Conservation (phyloP, 2,888 invertebrate species). For the Rhyacophila evoluta region DNA sequence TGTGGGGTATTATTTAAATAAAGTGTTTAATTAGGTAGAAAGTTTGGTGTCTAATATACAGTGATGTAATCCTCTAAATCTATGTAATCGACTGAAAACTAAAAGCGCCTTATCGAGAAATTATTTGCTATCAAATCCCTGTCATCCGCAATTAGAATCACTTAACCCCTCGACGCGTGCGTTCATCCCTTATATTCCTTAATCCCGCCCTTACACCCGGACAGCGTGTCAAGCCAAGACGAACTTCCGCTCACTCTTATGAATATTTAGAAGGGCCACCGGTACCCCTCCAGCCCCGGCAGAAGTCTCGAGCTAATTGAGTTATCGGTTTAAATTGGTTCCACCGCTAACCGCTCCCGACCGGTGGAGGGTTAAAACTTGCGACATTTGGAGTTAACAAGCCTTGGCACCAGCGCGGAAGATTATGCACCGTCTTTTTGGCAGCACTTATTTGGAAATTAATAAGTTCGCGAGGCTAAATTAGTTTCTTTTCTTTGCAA, state of each 20-base stretch:
- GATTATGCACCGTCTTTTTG: constrained; percentile 2
- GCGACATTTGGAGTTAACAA: constrained; percentile 45
- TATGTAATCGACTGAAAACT: neutral
- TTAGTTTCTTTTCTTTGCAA: too few relatives aligned
- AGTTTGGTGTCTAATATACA: too few relatives aligned
- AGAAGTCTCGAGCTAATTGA: constrained; percentile 53
- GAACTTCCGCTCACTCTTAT: constrained; percentile 31
- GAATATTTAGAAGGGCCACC: constrained; percentile 37
- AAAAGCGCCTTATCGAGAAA: neutral
- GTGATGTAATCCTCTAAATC: too few relatives aligned
- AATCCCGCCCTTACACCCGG: neutral
- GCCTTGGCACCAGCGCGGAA: constrained; percentile 29
- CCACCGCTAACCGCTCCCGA: constrained; percentile 42
- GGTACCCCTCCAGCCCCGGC: constrained; percentile 25
- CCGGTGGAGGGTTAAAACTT: constrained; percentile 34
- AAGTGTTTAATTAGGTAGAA: too few relatives aligned
- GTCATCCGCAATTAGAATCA: neutral
- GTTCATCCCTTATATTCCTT: constrained; percentile 22
- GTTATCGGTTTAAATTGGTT: constrained; percentile 55
- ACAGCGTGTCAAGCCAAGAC: constrained; percentile 1
- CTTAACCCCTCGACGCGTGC: constrained; percentile 11
- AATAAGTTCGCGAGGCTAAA: neutral
- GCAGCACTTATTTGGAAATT: neutral
- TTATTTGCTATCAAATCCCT: neutral
- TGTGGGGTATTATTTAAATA: too few relatives aligned